Percentiles rank a stretch among this genome's conserved stretches.
phyloP scores from a whole-genome alignment of 1,140 invertebrate species.

The Heliconius himera region DNA sequence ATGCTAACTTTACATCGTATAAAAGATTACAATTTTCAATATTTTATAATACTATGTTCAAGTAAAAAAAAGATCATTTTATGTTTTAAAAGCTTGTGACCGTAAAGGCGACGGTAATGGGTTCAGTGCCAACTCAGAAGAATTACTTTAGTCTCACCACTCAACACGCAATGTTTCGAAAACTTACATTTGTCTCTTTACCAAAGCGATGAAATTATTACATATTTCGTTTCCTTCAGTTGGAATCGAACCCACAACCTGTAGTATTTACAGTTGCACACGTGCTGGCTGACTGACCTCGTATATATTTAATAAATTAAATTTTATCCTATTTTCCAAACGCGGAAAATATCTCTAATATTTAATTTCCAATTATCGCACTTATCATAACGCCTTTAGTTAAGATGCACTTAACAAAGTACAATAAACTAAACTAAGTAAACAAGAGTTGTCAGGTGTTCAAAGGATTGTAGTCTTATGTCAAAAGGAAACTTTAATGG shows the following conservation, averaged over 20 bases:
- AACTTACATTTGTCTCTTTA: too few relatives aligned
- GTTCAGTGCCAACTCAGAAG: too few relatives aligned
- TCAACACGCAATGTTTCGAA: too few relatives aligned
- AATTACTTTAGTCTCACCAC: too few relatives aligned
- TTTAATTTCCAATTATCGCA: neutral
- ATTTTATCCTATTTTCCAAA: neutral
- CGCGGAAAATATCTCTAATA: neutral
- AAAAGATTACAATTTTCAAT: neutral
- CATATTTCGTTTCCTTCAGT: too few relatives aligned
- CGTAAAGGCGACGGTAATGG: too few relatives aligned
- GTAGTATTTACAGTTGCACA: too few relatives aligned
- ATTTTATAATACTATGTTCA: neutral
- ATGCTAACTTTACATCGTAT: neutral
- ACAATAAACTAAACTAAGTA: neutral
- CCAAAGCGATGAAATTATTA: too few relatives aligned
- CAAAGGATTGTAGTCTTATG: constrained; percentile 31
- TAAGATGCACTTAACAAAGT: neutral
- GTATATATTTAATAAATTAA: neutral
- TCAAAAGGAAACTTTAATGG: constrained; percentile 27
- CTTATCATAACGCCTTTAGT: neutral
- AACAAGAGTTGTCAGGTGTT: constrained; percentile 12
- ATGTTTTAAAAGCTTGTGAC: neutral
- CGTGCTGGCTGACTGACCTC: too few relatives aligned
- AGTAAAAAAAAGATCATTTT: neutral
- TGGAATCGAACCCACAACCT: too few relatives aligned